Percentiles rank a stretch among this genome's conserved stretches.
These are phyloP conservation scores for Leucoma salicis DNA, from an alignment of 2,888 invertebrate species.

Conservation along the genomic window DNA sequence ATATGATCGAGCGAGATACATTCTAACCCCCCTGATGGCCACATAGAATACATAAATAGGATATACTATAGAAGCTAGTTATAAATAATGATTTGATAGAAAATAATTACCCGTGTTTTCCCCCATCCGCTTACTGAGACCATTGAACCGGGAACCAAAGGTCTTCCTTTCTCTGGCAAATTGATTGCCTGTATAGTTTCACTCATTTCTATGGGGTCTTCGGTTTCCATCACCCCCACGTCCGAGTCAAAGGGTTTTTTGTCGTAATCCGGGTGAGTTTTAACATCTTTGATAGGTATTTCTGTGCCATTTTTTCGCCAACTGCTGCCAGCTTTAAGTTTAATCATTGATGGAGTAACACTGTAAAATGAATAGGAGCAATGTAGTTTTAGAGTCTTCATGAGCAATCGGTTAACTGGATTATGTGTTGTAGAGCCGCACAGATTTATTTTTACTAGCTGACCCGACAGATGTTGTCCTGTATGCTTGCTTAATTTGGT, in stretches of 20 bases:
- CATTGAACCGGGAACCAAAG: slow-evolving; percentile 41
- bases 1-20: too few relatives aligned
- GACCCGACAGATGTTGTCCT: background rate
- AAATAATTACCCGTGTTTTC: slow-evolving; percentile 53
- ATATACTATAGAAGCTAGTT: too few relatives aligned
- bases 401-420: too few relatives aligned
- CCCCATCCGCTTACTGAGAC: slow-evolving; percentile 71
- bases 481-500: background rate
- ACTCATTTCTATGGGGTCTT: slow-evolving; percentile 53
- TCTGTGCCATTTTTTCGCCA: slow-evolving; percentile 64
- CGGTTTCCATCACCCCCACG: slow-evolving; percentile 66
- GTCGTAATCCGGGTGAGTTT: slow-evolving; percentile 61
- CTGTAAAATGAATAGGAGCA: slow-evolving; percentile 7
- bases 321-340: slow-evolving; percentile 66
- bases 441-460: background rate
- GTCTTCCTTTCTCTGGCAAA: slow-evolving; percentile 42
- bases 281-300: slow-evolving; percentile 65
- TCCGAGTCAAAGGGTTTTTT: slow-evolving; percentile 68
- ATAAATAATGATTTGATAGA: too few relatives aligned
- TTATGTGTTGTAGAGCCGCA: too few relatives aligned
- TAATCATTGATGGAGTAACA: slow-evolving; percentile 5
- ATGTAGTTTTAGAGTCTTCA: too few relatives aligned
- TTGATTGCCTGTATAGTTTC: slow-evolving; percentile 54
- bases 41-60: too few relatives aligned
- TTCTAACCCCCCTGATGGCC: too few relatives aligned